Percentiles rank a stretch among this genome's conserved stretches.
Conservation (phyloP, 2,797 vertebrate species). For the Rhabdomys pumilio region DNA sequence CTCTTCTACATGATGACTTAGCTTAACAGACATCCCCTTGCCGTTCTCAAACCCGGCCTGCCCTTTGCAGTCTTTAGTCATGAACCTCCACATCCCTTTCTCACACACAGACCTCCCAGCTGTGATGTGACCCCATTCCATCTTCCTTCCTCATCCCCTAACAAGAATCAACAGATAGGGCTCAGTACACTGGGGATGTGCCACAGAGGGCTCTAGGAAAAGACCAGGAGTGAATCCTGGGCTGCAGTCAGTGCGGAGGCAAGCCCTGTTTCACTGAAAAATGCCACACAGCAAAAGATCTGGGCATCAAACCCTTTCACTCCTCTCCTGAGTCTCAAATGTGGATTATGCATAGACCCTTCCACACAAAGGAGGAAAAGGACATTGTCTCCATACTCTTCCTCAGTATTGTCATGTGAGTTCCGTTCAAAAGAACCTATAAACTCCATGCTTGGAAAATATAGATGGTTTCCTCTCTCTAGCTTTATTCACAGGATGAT, state of each 20-base stretch:
- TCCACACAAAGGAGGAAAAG: too few species aligned
- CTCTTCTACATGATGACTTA: neutral
- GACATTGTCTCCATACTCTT: fast-evolving
- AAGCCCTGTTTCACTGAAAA: fast-evolving
- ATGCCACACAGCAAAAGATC: neutral
- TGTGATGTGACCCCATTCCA: fast-evolving
- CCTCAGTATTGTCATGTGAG: fast-evolving
- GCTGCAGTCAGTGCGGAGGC: neutral
- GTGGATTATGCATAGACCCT: neutral
- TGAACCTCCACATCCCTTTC: neutral
- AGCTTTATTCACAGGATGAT: neutral
- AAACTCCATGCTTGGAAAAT: neutral
- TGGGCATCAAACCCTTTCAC: fast-evolving
- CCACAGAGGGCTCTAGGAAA: neutral
- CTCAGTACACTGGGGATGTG: too few species aligned
- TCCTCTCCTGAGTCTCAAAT: neutral
- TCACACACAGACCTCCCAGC: neutral
- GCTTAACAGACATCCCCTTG: neutral
- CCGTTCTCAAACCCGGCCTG: neutral
- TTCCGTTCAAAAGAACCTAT: too few species aligned
- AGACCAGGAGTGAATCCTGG: neutral
- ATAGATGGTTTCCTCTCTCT: neutral
- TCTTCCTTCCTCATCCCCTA: neutral
- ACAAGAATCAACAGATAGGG: neutral
- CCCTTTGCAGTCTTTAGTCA: neutral